Base-by-base conservation (phyloP, 2,113 vertebrate genomes). In the Forbesichthys papilliferus region DNA sequence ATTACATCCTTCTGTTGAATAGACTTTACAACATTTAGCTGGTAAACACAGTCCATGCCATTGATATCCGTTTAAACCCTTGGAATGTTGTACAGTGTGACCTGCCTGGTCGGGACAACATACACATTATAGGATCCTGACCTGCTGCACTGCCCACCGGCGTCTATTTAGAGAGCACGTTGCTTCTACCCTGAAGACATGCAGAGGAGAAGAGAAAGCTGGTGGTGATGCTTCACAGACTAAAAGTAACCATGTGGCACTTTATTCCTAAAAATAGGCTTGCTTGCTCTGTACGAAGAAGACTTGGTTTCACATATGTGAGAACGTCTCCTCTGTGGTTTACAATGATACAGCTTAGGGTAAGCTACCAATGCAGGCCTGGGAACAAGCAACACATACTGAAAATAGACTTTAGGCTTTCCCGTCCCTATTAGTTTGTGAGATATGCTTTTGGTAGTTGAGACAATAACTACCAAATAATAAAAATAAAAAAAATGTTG, bases 241-340 rank as follows among this genome's bases (percentile, higher is more conserved):
- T 56, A 46, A 49, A 56, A 49, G 5, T 51, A 36, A 60, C 61
- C 55, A 36, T 74, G 2, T 70, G 5, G 12, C 64, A 34, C 48
- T 46, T 54, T 14, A 4, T 16, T 48, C 10, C 53, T 57, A 67
- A 67, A 58, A 58, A 58, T 57, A 67, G 65, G 18, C 47, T 36
- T 42, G n/a, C 64, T 48, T 27, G 27, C 27, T 27, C 16, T 36
- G 51, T 66, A 34, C 34, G 13, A 3, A 54, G 64, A 16, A 56
- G 49, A 7, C 27, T 53, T 27, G 14, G 52, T 33, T 58, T 20
- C 33, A 58, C 20, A 27, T 58, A 58, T 58, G 33, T 58, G 10
- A 11, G 56, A 58, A 58, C 27, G 33, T 58, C 20, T 27, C 56
- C 20, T 27, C 56, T 9, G 20, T 33, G 12, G 33, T 42, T 62